phyloP scores from a whole-genome alignment of 2,888 invertebrate genomes.

The Dascillus cervinus region DNA sequence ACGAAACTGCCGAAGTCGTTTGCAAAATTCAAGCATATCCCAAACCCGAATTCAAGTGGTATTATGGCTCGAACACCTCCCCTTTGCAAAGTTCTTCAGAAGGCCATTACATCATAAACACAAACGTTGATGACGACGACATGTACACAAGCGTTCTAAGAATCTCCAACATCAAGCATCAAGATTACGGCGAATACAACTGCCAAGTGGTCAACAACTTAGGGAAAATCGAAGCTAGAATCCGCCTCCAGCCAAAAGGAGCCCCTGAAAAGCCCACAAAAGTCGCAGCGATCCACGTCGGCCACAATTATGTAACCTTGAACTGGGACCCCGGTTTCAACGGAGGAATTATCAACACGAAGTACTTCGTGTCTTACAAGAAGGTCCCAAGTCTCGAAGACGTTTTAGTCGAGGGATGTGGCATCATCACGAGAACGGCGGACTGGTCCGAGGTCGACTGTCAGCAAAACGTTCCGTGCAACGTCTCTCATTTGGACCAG shows the following conservation, averaged over 20 bases:
- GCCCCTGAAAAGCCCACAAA: slow-evolving; percentile 77
- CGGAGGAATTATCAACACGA: slow-evolving; percentile 79
- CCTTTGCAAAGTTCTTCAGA: slow-evolving; percentile 72
- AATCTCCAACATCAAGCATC: slow-evolving; percentile 66
- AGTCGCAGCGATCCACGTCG: slow-evolving; percentile 63
- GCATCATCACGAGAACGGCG: slow-evolving; percentile 48
- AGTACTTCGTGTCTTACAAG: slow-evolving; percentile 78
- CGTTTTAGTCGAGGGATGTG: slow-evolving; percentile 54
- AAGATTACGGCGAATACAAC: slow-evolving; percentile 86
- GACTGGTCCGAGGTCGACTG: slow-evolving; percentile 84
- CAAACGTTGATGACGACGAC: slow-evolving; percentile 75
- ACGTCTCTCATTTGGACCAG: slow-evolving; percentile 76
- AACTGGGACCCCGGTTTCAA: slow-evolving; percentile 88
- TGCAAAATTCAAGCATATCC: slow-evolving; percentile 90
- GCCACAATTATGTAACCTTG: slow-evolving; percentile 71
- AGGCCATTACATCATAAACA: slow-evolving; percentile 79
- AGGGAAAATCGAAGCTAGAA: slow-evolving; percentile 68
- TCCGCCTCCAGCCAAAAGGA: slow-evolving; percentile 78
- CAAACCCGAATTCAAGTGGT: slow-evolving; percentile 90
- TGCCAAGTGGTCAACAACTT: slow-evolving; percentile 80
- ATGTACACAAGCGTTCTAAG: slow-evolving; percentile 72
- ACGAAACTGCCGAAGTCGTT: slow-evolving; percentile 77
- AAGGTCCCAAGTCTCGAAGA: slow-evolving; percentile 58
- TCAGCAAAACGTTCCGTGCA: slow-evolving; percentile 78
- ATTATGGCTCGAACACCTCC: slow-evolving; percentile 65